phyloP scores from a whole-genome alignment of 2,888 invertebrate species.

The Acronicta leporina region DNA sequence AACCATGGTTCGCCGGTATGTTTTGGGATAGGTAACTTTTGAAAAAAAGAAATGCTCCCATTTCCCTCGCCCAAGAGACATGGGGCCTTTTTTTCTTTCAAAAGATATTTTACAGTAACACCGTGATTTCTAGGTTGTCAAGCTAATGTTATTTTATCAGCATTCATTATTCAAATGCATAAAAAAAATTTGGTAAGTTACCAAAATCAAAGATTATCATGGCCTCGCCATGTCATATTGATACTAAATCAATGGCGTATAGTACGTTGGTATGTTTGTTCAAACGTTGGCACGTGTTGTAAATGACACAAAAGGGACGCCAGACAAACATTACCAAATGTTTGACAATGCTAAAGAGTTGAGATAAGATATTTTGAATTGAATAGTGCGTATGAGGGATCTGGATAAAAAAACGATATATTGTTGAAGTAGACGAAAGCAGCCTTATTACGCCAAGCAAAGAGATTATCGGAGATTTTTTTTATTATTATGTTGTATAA shows the following conservation, averaged over 20 bases:
- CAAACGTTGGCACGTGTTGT: slow-evolving; percentile 36
- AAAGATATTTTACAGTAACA: too few species aligned
- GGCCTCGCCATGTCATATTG: slow-evolving; percentile 43
- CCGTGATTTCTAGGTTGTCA: too few species aligned
- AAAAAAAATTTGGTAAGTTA: background rate
- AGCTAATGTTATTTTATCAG: too few species aligned
- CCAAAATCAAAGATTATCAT: slow-evolving; percentile 30
- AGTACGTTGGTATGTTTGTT: slow-evolving; percentile 31
- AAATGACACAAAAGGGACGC: slow-evolving; percentile 24
- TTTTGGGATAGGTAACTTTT: too few species aligned
- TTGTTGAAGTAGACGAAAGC: background rate
- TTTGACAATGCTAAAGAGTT: slow-evolving; percentile 34
- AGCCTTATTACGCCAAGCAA: background rate
- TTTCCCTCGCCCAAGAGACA: too few species aligned
- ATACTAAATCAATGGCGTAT: slow-evolving; percentile 43
- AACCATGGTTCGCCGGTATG: too few species aligned
- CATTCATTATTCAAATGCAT: too few species aligned
- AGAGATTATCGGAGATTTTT: too few species aligned
- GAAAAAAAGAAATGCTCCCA: too few species aligned
- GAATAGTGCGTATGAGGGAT: slow-evolving; percentile 3
- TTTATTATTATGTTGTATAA: too few species aligned
- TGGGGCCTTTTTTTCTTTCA: too few species aligned
- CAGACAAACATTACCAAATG: slow-evolving; percentile 45
- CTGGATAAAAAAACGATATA: background rate
- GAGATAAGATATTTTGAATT: slow-evolving; percentile 33